Conservation (phyloP, 2,888 invertebrate genomes). For the Proisotoma minuta region DNA sequence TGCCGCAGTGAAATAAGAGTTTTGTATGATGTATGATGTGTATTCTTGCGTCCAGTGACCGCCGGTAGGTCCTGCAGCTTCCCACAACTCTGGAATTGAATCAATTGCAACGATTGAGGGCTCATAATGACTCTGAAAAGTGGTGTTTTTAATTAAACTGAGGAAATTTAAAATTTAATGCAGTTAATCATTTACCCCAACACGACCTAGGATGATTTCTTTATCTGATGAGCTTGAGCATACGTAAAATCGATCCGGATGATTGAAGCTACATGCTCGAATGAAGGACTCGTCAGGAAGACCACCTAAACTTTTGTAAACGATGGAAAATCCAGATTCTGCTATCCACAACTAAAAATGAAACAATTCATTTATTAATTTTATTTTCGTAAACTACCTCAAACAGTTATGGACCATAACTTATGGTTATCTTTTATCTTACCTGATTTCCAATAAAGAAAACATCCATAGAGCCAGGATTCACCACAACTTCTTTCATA, state of each 20-base stretch:
- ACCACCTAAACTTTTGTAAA: slow-evolving; percentile 22
- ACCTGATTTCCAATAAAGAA: slow-evolving; percentile 35
- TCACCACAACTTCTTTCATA: slow-evolving; percentile 26
- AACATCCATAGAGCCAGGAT: slow-evolving; percentile 28
- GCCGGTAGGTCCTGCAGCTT: slow-evolving; percentile 2
- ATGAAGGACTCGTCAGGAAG: slow-evolving; percentile 6
- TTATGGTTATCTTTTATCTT: no score
- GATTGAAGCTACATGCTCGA: slow-evolving; percentile 37
- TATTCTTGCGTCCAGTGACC: slow-evolving; percentile 6
- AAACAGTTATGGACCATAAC: no score
- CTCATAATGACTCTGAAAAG: slow-evolving; percentile 22
- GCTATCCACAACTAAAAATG: slow-evolving; percentile 39
- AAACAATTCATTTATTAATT: no score
- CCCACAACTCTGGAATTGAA: slow-evolving; percentile 9
- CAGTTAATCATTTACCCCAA: slow-evolving; percentile 27
- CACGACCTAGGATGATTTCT: slow-evolving; percentile 29
- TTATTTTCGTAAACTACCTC: no score
- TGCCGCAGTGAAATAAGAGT: slow-evolving; percentile 22
- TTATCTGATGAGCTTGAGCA: slow-evolving; percentile 19
- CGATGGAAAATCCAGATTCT: slow-evolving; percentile 27
- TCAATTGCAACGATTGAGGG: slow-evolving; percentile 18
- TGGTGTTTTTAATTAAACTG: no score
- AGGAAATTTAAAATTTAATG: neutral
- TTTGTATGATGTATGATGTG: slow-evolving; percentile 3
- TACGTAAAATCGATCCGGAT: slow-evolving; percentile 37